Evolutionary conservation across 1,140 invertebrate genomes (phyloP), one percentile per base, ranked within the genome.

Genomic region (Ceratina japonica): DNA sequence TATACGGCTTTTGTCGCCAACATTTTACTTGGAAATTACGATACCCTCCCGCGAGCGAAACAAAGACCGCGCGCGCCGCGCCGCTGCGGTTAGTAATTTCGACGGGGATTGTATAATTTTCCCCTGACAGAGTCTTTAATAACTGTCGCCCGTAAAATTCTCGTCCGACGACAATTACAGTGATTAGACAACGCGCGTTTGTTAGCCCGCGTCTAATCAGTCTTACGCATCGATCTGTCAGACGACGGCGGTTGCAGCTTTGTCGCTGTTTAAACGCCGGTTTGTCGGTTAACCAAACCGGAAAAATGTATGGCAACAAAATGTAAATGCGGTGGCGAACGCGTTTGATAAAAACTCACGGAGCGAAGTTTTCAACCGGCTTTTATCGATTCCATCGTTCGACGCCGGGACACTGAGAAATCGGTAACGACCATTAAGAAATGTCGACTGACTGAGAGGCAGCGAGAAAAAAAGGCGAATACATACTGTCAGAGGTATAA

Each of bases 11-110:
- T 87, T 87, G 80, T 88, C 87, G 69, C 78, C 70, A 80, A 79
- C 80, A 86, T 88, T 88, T 88, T 84, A 88, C 82, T 83, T 81
- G 80, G 82, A 87, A 88, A 86, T 88, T 86, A 87, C 68, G 80
- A 72, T 69, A 61, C 27, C 58, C 44, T 59, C 61, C 54, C 54
- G 64, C 56, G 27, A 44, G 24, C 22, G 71, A 80, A 71, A 83
- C 81, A 72, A 75, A 83, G 76, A 75, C 64, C 37, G 37, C 3
- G 37, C 59, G n/a, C n/a, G n/a, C n/a, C n/a, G n/a, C 27, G 52
- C 2, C 37, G 27, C 13, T 16, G 24, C 16, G 8, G n/a, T 3
- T 59, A 10, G 22, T 24, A 61, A 51, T 69, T 58, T 22, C 16
- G 44, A 59, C 54, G 20, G 31, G 13, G 15, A 24, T 24, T n/a